Percentiles rank a stretch among this genome's conserved stretches.
phyloP scores from a whole-genome alignment of 2,888 invertebrate genomes.

The Harpagoxenus sublaevis region DNA sequence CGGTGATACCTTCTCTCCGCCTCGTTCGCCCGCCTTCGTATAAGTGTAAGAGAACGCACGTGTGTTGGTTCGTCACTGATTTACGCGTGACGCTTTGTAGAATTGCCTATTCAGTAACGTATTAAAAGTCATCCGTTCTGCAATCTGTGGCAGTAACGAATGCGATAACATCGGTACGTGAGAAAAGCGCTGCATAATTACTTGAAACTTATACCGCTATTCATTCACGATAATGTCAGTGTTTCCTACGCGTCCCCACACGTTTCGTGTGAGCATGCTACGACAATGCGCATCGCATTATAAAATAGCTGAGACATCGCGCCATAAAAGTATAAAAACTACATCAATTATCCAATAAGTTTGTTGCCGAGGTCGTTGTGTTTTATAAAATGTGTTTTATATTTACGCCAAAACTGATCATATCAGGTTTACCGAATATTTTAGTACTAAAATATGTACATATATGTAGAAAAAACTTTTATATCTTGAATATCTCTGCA shows the following conservation, averaged over 20 bases:
- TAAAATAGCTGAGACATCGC: constrained; percentile 9
- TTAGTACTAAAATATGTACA: neutral
- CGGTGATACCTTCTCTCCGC: constrained; percentile 36
- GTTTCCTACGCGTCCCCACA: constrained; percentile 30
- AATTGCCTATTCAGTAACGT: constrained; percentile 56
- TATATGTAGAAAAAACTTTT: neutral
- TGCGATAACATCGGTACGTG: constrained; percentile 47
- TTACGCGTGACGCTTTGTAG: constrained; percentile 31
- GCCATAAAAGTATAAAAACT: constrained; percentile 5
- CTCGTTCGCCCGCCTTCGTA: constrained; percentile 37
- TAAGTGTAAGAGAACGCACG: neutral
- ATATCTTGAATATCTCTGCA: neutral
- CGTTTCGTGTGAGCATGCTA: constrained; percentile 36
- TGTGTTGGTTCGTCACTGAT: neutral
- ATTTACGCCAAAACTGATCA: neutral
- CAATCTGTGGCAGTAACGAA: constrained; percentile 44
- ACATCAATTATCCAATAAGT: constrained; percentile 28
- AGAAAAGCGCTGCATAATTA: constrained; percentile 51
- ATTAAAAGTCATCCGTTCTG: constrained; percentile 51
- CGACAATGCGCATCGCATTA: constrained; percentile 37
- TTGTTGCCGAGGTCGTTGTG: neutral
- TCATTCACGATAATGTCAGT: constrained; percentile 45
- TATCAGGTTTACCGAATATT: constrained; percentile 14
- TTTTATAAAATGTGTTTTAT: neutral
- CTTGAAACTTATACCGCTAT: constrained; percentile 54